These are phyloP conservation scores for Oreochromis grahami DNA, from an alignment of 2,797 vertebrate species.

Conservation along the genomic window DNA sequence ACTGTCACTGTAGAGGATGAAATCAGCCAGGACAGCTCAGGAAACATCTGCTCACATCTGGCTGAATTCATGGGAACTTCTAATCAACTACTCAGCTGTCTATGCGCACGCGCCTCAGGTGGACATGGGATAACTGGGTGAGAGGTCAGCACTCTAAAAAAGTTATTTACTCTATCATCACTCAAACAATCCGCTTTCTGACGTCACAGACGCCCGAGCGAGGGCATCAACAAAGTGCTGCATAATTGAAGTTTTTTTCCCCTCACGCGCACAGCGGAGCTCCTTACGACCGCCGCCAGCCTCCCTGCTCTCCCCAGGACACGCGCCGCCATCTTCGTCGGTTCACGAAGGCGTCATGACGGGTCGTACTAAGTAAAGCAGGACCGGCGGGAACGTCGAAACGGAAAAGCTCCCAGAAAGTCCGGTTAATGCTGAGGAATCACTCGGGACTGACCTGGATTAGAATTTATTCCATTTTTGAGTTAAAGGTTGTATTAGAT, in stretches of 20 bases:
- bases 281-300: background rate
- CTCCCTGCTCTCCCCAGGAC: background rate
- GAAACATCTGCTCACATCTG: background rate
- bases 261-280: background rate
- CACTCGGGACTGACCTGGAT: background rate
- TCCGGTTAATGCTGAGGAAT: background rate
- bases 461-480: background rate
- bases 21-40: background rate
- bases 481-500: background rate
- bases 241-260: background rate
- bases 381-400: background rate
- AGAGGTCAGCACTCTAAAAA: background rate
- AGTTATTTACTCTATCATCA: background rate
- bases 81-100: background rate
- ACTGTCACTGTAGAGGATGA: background rate
- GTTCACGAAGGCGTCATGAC: background rate
- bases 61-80: background rate
- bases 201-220: background rate
- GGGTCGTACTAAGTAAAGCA: background rate
- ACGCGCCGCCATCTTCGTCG: conserved; percentile 33
- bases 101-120: no score
- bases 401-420: background rate
- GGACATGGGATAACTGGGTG: background rate
- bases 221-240: background rate
- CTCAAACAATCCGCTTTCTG: background rate